Base-by-base conservation (phyloP, 2,797 vertebrate species). In the Gambusia yucatana region DNA sequence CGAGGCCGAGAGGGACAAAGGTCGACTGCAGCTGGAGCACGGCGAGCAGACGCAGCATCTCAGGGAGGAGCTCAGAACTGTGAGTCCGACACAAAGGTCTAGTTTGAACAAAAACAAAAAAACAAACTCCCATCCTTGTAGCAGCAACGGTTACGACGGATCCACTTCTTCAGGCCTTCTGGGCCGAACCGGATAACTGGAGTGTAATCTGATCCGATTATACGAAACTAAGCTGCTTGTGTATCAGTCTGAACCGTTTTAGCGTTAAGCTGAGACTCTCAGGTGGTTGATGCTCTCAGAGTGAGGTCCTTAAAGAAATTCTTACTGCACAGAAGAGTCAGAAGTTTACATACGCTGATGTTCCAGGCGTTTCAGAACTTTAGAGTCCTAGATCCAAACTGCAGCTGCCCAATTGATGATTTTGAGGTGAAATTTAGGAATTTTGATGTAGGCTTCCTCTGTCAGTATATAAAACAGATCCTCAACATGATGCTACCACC, bases 11-110 rank as follows among this genome's bases (percentile, higher is more conserved):
- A 84, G 77, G 89, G 91, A 94, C 89, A 94, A 93, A 87, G 88
- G 47, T 36, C 92, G 48, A 70, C 83, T 85, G 39, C 82, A 91
- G 86, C 77, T 88, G 80, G 91, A 96, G 65, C 91, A 95, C 89
- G 61, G 61, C 13, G 92, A 96, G 73, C 90, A 93, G 70, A 88
- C 72, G 2, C 93, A 91, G 82, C 85, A 55, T 5, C 93, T 97
- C 75, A 36, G 86, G 48, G 94, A 96, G 67, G 93, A 96, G 87
- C 94, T 96, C 72, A 86, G 86, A 22, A 90, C 87, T 1, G 96
- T 96, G 87, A 96, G 96, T 91, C 30, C 14, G 16, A 50, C 14
- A 36, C 22, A n/a, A 41, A 67, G 22, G 20, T 25, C 3, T 41
- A 41, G 22, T 25, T 39, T 39, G 3, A 3, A 43, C 14, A n/a